Evolutionary conservation across 2,113 vertebrate species (phyloP), one percentile per base, ranked within the genome.

Genomic region (Toxostoma redivivum): DNA sequence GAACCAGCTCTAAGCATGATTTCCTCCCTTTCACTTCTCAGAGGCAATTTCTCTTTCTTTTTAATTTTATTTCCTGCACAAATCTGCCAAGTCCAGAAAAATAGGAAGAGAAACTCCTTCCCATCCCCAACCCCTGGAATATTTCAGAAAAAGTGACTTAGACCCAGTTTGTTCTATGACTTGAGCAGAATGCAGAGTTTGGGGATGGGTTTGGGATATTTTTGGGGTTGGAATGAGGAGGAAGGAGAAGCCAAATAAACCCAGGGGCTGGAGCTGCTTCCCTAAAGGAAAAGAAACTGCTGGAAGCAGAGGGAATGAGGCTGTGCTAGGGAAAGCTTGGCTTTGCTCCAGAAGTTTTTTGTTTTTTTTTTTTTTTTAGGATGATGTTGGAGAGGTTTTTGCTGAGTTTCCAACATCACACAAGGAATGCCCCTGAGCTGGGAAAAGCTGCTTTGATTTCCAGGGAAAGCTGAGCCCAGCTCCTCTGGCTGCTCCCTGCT

Each of bases 251-350:
- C 27, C 27, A 77, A 62, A 42, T 33, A 73, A 74, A 85, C 14
- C 1, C 40, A 61, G 77, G 57, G 90, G 83, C n/a, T 81, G 66
- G 84, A 90, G 60, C 37, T 54, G 71, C 50, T 93, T 80, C 54
- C 45, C 16, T 54, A 5, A 35, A 90, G 58, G 62, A 50, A 65
- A 65, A 76, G 31, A 70, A 93, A 20, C 37, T 27, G 4, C 5
- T 77, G 90, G 79, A 50, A 93, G 53, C 90, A 69, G 54, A 85
- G 70, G 48, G 76, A 78, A 58, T 30, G 82, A 70, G 71, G 58
- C 90, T 90, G 94, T 79, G 85, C 90, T 30, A 80, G 88, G 88
- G 71, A 76, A 86, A 95, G 42, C 40, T 30, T 90, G 81, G 92
- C 62, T 91, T 65, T 62, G n/a, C 65, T 95, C 76, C 30, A 4